Conservation (phyloP, 2,113 vertebrate species). For the Petrocephalus microphthalmus region DNA sequence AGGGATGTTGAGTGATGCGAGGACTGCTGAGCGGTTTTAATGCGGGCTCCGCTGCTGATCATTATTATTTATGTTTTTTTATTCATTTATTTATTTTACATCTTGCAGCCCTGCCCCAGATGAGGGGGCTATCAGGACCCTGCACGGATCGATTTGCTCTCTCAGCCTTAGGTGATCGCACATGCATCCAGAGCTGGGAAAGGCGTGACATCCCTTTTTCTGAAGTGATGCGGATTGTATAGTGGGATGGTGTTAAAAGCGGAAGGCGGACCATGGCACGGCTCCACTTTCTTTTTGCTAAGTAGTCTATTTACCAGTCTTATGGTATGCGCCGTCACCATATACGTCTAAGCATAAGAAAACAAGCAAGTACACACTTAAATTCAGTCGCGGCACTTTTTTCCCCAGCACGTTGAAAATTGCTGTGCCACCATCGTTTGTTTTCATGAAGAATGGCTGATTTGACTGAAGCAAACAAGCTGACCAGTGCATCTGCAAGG, state of each 20-base stretch:
- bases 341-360: constrained; percentile 28
- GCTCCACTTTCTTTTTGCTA: constrained; percentile 29
- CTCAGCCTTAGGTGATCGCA: neutral
- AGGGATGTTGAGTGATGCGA: constrained; percentile 12
- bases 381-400: constrained; percentile 32
- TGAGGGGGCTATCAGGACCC: constrained; percentile 5
- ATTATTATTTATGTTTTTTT: neutral
- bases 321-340: constrained; percentile 26
- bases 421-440: constrained; percentile 48
- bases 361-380: neutral
- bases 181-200: constrained; percentile 25
- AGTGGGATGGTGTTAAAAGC: constrained; percentile 42
- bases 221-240: constrained; percentile 35
- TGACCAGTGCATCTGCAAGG: constrained; percentile 79
- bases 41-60: neutral
- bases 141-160: constrained; percentile 6
- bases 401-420: neutral
- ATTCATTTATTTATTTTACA: neutral
- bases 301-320: constrained; percentile 44
- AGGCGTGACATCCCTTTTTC: constrained; percentile 42
- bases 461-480: constrained; percentile 64
- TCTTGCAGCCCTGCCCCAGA: neutral
- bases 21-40: neutral
- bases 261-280: constrained; percentile 42
- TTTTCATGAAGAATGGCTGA: constrained; percentile 75